Conservation (phyloP, 2,113 vertebrate species). For the Anhinga anhinga region DNA sequence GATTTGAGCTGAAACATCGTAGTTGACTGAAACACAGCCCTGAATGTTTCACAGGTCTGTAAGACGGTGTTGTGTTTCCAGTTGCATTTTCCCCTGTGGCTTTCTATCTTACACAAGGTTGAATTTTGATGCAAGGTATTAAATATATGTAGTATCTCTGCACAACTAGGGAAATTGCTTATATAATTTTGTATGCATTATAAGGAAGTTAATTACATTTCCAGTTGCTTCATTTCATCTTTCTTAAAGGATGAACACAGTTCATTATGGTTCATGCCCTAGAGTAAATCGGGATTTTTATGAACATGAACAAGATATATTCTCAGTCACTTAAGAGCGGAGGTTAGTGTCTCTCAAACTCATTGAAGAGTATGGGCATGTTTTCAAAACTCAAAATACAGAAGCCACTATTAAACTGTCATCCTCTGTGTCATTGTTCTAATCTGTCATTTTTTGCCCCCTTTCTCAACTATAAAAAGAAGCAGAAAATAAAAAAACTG, state of each 20-base stretch:
- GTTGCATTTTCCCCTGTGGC: background rate
- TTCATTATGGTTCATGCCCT: background rate
- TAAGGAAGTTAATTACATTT: background rate
- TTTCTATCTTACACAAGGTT: background rate
- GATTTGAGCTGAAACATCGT: background rate
- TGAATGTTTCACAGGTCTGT: background rate
- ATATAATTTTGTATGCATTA: background rate
- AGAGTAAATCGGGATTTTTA: background rate
- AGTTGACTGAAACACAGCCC: background rate
- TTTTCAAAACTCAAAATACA: background rate
- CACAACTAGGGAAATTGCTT: background rate
- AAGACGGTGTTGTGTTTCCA: background rate
- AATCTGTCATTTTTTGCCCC: background rate
- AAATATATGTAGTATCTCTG: background rate
- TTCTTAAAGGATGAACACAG: background rate
- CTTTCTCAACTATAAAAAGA: background rate
- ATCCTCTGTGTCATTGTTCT: background rate
- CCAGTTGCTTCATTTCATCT: background rate
- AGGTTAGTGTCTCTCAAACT: background rate
- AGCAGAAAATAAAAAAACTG: background rate
- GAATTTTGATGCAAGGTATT: background rate
- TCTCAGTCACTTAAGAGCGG: background rate
- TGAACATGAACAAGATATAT: background rate
- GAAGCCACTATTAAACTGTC: background rate
- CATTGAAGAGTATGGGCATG: background rate